A percentile compares a stretch with the other conserved stretches of the same genome.
phyloP scores from a whole-genome alignment of 2,888 invertebrate genomes.

The Ophonus ardosiacus region DNA sequence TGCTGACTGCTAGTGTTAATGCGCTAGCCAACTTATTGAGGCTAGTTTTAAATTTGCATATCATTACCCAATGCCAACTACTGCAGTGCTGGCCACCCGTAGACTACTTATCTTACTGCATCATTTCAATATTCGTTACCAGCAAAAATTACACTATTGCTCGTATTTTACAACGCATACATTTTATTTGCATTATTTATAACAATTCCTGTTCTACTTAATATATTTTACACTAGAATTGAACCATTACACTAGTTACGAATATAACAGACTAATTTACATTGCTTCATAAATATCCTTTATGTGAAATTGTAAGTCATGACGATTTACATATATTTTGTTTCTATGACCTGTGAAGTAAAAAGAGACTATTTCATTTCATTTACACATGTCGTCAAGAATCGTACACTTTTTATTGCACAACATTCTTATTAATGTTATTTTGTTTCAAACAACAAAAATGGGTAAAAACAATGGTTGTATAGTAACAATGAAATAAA shows the following conservation, averaged over 20 bases:
- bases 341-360: too few relatives aligned
- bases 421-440: too few relatives aligned
- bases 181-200: background rate
- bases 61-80: slow-evolving; percentile 41
- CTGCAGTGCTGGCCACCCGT: slow-evolving; percentile 27
- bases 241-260: background rate
- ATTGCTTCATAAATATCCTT: background rate
- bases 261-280: background rate
- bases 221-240: background rate
- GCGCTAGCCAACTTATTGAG: slow-evolving; percentile 38
- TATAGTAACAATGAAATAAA: too few relatives aligned
- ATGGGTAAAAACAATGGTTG: too few relatives aligned
- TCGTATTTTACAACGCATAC: background rate
- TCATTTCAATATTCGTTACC: slow-evolving; percentile 15
- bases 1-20: slow-evolving; percentile 22
- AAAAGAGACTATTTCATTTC: too few relatives aligned
- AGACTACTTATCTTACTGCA: slow-evolving; percentile 27
- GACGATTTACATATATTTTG: too few relatives aligned
- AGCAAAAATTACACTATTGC: slow-evolving; percentile 15
- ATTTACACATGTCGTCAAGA: too few relatives aligned
- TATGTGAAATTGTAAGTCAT: too few relatives aligned
- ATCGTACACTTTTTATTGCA: too few relatives aligned
- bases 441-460: too few relatives aligned
- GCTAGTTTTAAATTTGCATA: slow-evolving; percentile 56
- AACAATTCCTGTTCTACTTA: background rate